Percentiles rank a stretch among this genome's conserved stretches.
Conservation (phyloP, 2,113 vertebrate genomes). For the Heptranchias perlo region DNA sequence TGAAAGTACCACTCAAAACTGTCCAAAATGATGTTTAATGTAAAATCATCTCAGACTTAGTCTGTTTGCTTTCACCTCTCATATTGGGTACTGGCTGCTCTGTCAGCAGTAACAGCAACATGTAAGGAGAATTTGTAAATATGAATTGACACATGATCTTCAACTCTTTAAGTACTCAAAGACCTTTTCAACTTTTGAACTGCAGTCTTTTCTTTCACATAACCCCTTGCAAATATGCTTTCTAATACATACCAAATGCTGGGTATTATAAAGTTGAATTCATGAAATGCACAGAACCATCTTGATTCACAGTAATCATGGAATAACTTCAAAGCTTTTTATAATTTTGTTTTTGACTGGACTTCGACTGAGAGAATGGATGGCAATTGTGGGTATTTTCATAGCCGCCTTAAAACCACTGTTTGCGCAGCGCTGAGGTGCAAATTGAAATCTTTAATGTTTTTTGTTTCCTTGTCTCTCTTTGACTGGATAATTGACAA, state of each 20-base stretch:
- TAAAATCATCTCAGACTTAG: background rate
- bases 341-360: background rate
- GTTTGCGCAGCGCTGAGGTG: background rate
- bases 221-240: background rate
- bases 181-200: conserved; percentile 28
- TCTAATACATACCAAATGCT: conserved; percentile 17
- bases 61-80: background rate
- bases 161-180: background rate
- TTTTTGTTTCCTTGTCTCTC: background rate
- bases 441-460: background rate
- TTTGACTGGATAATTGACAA: background rate
- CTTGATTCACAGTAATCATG: background rate
- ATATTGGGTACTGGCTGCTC: background rate
- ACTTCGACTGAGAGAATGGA: background rate
- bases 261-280: conserved; percentile 9
- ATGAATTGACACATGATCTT: conserved; percentile 27
- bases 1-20: background rate
- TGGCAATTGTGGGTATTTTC: background rate
- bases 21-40: background rate
- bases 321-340: background rate
- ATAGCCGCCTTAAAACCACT: background rate
- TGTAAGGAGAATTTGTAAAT: background rate
- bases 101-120: background rate
- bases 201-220: background rate
- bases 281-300: background rate